These are phyloP conservation scores for Euspilapteryx auroguttella DNA, from an alignment of 2,888 invertebrate species.

Conservation along the genomic window DNA sequence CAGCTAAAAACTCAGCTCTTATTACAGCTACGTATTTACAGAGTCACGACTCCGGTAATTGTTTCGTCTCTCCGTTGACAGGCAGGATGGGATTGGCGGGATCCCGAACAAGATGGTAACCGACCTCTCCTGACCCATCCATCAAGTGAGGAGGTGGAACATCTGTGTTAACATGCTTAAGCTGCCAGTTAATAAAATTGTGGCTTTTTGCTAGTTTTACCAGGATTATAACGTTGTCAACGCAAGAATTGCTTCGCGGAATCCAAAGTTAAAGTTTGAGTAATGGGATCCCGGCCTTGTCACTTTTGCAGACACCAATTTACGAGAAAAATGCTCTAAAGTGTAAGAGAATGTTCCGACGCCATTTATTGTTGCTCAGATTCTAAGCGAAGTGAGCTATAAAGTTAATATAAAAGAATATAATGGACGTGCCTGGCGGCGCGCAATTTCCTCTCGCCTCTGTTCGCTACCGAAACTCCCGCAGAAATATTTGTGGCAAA, in stretches of 20 bases:
- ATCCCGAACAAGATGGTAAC: constrained; percentile 44
- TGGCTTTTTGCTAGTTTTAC: constrained; percentile 11
- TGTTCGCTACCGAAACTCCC: constrained; percentile 20
- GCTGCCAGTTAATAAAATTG: constrained; percentile 40
- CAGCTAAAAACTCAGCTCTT: no score
- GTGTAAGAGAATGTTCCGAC: no score
- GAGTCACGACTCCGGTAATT: constrained; percentile 37
- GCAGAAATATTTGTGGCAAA: constrained; percentile 11
- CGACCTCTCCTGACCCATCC: constrained; percentile 52
- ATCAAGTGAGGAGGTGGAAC: constrained; percentile 47
- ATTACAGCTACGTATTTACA: constrained; percentile 30
- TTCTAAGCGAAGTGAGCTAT: constrained; percentile 10
- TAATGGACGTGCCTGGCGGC: constrained; percentile 25
- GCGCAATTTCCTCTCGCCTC: constrained; percentile 30
- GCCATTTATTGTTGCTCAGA: not conserved
- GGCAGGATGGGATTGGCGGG: constrained; percentile 42
- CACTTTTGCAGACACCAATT: no score
- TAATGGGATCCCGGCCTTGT: no score
- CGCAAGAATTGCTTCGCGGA: not conserved
- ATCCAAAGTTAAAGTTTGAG: no score
- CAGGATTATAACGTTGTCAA: not conserved
- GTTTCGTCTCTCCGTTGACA: constrained; percentile 41
- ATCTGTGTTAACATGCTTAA: constrained; percentile 52
- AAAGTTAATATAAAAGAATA: constrained; percentile 28
- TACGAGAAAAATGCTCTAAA: no score